Base-by-base conservation (phyloP, 2,113 vertebrate species). In the Guaruba guarouba region DNA sequence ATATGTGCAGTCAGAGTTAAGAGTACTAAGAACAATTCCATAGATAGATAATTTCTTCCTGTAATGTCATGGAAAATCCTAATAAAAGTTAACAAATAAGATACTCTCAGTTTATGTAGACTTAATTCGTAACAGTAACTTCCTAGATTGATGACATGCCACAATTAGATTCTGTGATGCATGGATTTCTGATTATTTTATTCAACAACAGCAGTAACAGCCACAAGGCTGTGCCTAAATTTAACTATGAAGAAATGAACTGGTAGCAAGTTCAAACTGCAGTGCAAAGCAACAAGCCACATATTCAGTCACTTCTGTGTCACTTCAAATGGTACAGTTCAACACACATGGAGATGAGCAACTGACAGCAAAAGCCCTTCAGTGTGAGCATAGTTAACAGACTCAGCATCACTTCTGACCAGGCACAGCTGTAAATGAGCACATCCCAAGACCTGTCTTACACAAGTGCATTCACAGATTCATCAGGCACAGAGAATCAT, bases 41-140 rank as follows among this genome's bases (percentile, higher is more conserved):
- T 4, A 5, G 33, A 9, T 29, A 3, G 1, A 1, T 3, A 2
- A 59, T 19, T 5, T 4, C 25, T 75, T 69, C 25, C 49, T 64
- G 10, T 13, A 74, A 29, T 4, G 24, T 1, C 37, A 39, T 2
- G 10, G 2, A 51, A 20, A 1, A 44, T 5, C 27, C 23, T 6
- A 11, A 9, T 20, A 39, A 2, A 31, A 37, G 17, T 39, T 10
- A 37, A 17, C 4, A 49, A 31, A 19, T 27, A 33, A 39, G 29
- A 52, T 5, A 25, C 5, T 64, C 20, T 77, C 31, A 39, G 17
- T 37, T 82, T 9, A 8, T 6, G 1, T 0, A 44, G 18, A 39
- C 33, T 54, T 51, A 17, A 35, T 24, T 23, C 37, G 6, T 8
- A 59, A n/a, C 6, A 59, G 55, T 43, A 5, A 35, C 29, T 5